Evolutionary conservation across 2,888 invertebrate species (phyloP), one percentile per base, ranked within the genome.

Genomic region (Pinctada fucata): DNA sequence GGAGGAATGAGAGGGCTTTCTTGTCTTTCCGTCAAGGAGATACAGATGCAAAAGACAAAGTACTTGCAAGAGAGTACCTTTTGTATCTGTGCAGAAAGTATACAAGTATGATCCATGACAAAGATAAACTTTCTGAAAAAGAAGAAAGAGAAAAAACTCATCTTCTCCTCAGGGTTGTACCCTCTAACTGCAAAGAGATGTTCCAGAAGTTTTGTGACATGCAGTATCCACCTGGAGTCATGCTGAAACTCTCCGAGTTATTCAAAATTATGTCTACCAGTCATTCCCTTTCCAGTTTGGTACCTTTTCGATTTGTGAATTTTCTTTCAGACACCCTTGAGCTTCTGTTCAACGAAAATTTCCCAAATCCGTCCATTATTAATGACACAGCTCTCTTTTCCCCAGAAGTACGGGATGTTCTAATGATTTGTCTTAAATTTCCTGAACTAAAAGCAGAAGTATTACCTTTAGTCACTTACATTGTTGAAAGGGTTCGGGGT

Each of bases 1-100:
- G 77, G 10, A 16, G 72, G 64, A 66, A 71, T 49, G 72, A 67
- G 6, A 64, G 77, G 16, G 65, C 71, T 58, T 77, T 77, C 71
- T 8, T 58, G 6, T 58, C 58, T 6, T 58, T 10, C 13, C 8
- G 13, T 10, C 6, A 58, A 58, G 58, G 58, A 58, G 8, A 58
- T 58, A 6, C 58, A 13, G 13, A 58, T 10, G 13, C 58, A 58
- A 58, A 58, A 58, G 58, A 58, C 8, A 58, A 58, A 58, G 13
- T 58, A 10, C 8, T 10, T 6, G 58, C 64, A 13, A 74, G 73
- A 74, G 51, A 74, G 10, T 50, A 74, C 50, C 51, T 74, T 5
- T 13, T 31, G 31, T 74, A 74, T 63, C 10, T 66, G n/a, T 8
- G 65, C 3, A n/a, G 16, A n/a, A 74, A 74, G 31, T 2, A 3